Evolutionary conservation across 2,888 invertebrate genomes (phyloP).

Genomic region (Hemistola chrysoprasaria): DNA sequence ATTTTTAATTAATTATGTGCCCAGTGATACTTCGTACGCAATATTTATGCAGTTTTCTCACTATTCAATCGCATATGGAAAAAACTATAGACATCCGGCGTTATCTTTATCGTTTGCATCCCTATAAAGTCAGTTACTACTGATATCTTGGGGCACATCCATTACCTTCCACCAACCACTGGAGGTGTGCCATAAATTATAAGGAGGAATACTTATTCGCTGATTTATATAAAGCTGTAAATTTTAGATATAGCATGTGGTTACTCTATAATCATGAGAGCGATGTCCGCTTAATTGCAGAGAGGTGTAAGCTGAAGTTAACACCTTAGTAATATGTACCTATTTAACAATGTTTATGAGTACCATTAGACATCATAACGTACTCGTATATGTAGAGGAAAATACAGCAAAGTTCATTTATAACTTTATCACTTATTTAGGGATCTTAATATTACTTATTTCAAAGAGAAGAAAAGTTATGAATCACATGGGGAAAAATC

Average conservation of each 20-base stretch:
- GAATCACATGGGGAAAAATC: neutral
- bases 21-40: no score
- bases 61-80: no score
- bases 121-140: slow-evolving; percentile 44
- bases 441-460: no score
- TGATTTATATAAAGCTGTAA: slow-evolving; percentile 72
- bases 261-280: slow-evolving; percentile 25
- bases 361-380: no score
- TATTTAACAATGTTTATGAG: no score
- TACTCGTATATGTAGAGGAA: no score
- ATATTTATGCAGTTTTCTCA: no score
- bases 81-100: slow-evolving; percentile 10
- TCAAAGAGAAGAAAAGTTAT: no score
- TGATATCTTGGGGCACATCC: slow-evolving; percentile 76
- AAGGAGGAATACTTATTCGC: slow-evolving; percentile 66
- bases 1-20: no score
- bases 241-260: slow-evolving; percentile 50
- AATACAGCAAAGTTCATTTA: no score
- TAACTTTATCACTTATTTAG: no score
- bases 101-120: neutral
- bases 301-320: slow-evolving; percentile 10
- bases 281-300: slow-evolving; percentile 11
- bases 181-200: slow-evolving; percentile 71
- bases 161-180: slow-evolving; percentile 70
- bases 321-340: neutral